Evolutionary conservation across 1,140 invertebrate genomes (phyloP).

Genomic region (Phenacoccus solenopsis): DNA sequence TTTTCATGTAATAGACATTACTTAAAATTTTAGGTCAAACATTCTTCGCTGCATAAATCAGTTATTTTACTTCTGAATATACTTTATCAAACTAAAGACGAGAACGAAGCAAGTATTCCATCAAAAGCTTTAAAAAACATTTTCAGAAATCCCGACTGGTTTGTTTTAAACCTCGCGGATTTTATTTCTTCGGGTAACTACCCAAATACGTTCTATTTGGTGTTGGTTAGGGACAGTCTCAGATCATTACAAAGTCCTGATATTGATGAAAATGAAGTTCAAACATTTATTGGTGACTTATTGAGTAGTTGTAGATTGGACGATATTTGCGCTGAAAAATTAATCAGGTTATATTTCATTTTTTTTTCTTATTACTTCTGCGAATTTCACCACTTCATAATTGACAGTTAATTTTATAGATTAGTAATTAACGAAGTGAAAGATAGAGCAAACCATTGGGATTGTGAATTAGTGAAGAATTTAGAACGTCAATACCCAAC

Average conservation of each 20-base stretch:
- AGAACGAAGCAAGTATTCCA: background rate
- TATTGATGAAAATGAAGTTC: background rate
- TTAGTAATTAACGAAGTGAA: background rate
- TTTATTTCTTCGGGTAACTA: background rate
- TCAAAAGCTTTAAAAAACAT: background rate
- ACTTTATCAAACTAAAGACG: background rate
- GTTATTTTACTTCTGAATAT: conserved; percentile 4
- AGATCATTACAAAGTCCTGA: background rate
- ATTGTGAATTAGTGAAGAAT: background rate
- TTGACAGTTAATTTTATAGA: background rate
- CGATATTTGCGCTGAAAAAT: background rate
- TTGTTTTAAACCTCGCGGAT: background rate
- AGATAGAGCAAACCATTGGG: background rate
- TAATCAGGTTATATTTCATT: background rate
- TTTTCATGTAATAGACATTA: background rate
- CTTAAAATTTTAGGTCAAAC: background rate
- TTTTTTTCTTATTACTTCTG: too few species aligned
- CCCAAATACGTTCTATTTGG: background rate
- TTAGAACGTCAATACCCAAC: background rate
- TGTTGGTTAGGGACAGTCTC: background rate
- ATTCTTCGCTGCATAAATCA: background rate
- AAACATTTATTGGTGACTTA: background rate
- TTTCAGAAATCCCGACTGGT: background rate
- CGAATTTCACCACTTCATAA: too few species aligned
- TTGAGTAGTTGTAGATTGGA: background rate